phyloP scores from a whole-genome alignment of 37 sponge, comb jelly and placozoan genomes.

The Halisarca cf. caerulea region DNA sequence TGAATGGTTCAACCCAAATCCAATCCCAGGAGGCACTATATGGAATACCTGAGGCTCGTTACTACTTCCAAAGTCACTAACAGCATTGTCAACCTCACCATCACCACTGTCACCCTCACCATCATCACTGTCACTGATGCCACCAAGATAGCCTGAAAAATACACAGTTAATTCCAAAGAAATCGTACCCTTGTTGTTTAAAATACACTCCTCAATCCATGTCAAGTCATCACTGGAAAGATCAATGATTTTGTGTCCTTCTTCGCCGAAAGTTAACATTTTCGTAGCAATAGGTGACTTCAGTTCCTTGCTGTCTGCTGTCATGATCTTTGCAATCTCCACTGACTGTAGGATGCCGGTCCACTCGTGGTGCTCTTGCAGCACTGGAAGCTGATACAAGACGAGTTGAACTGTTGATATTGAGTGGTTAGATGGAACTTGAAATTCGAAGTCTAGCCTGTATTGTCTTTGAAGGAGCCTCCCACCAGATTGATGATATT shows the following conservation, averaged over 20 bases:
- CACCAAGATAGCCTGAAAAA: conserved; percentile 44
- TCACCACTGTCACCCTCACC: background rate
- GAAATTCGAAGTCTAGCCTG: background rate
- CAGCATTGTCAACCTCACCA: too few relatives aligned
- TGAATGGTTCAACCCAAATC: background rate
- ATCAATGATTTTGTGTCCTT: conserved; percentile 51
- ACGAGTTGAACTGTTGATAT: conserved; percentile 39
- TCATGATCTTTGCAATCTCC: background rate
- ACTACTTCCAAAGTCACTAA: too few relatives aligned
- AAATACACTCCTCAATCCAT: conserved; percentile 36
- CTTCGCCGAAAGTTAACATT: background rate
- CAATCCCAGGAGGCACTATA: background rate
- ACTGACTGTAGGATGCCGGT: background rate
- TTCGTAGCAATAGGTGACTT: background rate
- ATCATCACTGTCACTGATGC: background rate
- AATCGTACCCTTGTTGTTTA: conserved; percentile 6
- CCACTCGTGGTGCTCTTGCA: background rate
- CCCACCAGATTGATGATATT: background rate
- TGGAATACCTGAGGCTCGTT: too few relatives aligned
- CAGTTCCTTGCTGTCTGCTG: background rate
- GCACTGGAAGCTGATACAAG: conserved; percentile 43
- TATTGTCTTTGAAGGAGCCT: conserved; percentile 8
- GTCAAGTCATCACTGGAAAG: conserved; percentile 32
- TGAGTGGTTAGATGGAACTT: background rate
- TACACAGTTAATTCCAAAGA: conserved; percentile 44